These are phyloP conservation scores for Hippocampus abdominalis DNA, from an alignment of 2,113 vertebrate species.

Conservation along the genomic window DNA sequence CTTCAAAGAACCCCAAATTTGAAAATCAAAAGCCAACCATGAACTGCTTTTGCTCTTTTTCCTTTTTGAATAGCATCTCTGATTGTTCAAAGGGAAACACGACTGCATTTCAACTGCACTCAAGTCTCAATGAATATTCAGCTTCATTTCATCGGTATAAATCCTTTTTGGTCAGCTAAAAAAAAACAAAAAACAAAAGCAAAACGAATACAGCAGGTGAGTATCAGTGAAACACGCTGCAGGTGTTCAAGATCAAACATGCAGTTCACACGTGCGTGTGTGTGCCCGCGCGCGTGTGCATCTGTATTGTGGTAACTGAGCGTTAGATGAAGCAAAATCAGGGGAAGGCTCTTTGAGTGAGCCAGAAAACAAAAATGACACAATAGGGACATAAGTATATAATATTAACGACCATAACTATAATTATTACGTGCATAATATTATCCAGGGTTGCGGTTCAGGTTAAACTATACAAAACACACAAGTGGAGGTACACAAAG, in stretches of 20 bases:
- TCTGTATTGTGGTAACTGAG: neutral
- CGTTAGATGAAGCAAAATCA: conserved; percentile 14
- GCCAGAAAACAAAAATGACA: conserved; percentile 47
- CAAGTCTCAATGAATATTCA: conserved; percentile 9
- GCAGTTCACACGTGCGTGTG: neutral
- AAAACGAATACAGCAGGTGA: conserved; percentile 22
- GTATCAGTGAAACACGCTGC: conserved; percentile 19
- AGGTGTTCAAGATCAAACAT: conserved; percentile 27
- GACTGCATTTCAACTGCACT: neutral
- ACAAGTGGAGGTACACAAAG: neutral
- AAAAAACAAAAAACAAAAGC: neutral
- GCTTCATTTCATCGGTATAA: neutral
- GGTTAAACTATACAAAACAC: conserved; percentile 9
- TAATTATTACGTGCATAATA: neutral
- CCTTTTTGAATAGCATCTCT: neutral
- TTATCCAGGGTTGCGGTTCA: conserved; percentile 26
- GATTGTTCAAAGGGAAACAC: neutral
- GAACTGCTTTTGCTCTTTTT: neutral
- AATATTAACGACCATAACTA: too few relatives aligned
- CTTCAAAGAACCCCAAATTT: neutral
- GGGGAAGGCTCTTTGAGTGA: conserved; percentile 32
- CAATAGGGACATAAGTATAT: conserved; percentile 40
- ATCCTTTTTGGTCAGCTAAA: neutral
- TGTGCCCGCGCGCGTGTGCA: neutral
- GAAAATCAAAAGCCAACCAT: neutral